These are phyloP conservation scores for Polyommatus icarus DNA, from an alignment of 2,888 invertebrate species.

Conservation along the genomic window DNA sequence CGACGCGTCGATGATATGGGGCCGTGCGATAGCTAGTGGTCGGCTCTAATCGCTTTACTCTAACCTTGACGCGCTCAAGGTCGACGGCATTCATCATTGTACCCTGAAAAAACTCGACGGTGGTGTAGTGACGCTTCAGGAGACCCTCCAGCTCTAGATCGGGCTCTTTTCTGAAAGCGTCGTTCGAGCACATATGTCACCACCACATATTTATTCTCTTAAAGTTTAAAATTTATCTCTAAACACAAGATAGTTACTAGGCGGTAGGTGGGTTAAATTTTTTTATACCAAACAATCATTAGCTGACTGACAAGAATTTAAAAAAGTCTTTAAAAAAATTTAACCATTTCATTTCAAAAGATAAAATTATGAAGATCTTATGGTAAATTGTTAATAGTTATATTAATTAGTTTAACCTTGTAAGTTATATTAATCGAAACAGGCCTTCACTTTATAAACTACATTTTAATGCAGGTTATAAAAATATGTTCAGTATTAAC, in stretches of 20 bases:
- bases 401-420: background rate
- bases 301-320: background rate
- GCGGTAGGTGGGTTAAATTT: background rate
- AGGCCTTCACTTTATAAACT: background rate
- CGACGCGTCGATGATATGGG: slow-evolving; percentile 65
- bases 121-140: slow-evolving; percentile 99
- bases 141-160: slow-evolving; percentile 99
- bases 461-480: background rate
- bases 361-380: background rate
- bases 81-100: slow-evolving; percentile 99
- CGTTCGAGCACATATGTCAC: slow-evolving; percentile 67
- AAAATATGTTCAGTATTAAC: background rate
- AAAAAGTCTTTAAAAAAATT: background rate
- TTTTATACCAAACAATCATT: background rate
- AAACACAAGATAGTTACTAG: background rate
- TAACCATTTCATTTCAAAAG: background rate
- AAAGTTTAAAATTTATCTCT: background rate
- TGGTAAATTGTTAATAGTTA: background rate
- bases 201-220: slow-evolving; percentile 37
- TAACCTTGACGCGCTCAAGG: slow-evolving; percentile 99
- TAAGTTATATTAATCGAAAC: background rate
- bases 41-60: slow-evolving; percentile 75
- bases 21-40: slow-evolving; percentile 79
- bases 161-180: slow-evolving; percentile 97
- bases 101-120: slow-evolving; percentile 99